Conservation (phyloP, 92 coral and sea anemone species). For the Anthopleura xanthogrammica region DNA sequence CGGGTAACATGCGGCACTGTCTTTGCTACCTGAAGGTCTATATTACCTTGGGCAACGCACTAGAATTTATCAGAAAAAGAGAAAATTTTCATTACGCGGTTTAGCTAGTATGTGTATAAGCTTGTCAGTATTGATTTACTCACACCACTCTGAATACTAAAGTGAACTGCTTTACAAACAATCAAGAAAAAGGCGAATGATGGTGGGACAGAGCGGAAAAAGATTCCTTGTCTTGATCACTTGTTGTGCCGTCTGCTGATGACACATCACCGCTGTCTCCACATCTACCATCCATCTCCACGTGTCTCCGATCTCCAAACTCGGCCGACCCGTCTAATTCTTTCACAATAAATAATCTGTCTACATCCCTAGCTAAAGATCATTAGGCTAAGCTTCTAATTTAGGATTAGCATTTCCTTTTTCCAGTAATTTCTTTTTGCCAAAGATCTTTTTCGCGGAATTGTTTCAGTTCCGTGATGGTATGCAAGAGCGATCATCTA, state of each 20-base stretch:
- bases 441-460: background rate
- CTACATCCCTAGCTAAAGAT: background rate
- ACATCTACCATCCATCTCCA: background rate
- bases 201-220: background rate
- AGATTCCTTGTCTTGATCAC: background rate
- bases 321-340: background rate
- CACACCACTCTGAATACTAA: background rate
- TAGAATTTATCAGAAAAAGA: too few species aligned
- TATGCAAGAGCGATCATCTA: slow-evolving; percentile 3
- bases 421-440: background rate
- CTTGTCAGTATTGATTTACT: too few species aligned
- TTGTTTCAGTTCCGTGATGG: background rate
- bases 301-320: background rate
- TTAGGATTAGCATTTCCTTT: background rate
- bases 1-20: too few species aligned
- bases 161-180: background rate
- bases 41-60: too few species aligned
- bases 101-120: background rate
- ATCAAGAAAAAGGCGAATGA: background rate
- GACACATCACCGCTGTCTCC: background rate
- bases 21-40: too few species aligned
- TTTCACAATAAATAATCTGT: background rate
- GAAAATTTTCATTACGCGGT: too few species aligned
- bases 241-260: background rate
- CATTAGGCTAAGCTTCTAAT: background rate